Conservation (phyloP, 2,797 vertebrate genomes). For the Bovichtus variegatus region DNA sequence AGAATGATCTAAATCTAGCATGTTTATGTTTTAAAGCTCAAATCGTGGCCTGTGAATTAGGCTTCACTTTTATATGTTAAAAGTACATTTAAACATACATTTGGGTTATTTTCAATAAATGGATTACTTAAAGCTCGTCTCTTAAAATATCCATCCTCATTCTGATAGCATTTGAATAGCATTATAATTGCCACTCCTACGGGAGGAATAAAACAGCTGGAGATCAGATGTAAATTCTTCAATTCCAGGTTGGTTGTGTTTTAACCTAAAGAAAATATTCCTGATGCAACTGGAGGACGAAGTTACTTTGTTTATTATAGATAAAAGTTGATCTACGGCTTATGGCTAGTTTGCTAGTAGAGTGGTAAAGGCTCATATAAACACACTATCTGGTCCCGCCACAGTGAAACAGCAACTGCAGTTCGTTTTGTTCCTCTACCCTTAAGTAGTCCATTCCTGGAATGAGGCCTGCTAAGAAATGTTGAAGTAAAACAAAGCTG, state of each 20-base stretch:
- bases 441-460: slow-evolving; percentile 27
- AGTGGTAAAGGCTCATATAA: background rate
- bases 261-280: background rate
- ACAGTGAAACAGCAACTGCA: slow-evolving; percentile 16
- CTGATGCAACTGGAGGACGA: background rate
- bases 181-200: background rate
- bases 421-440: slow-evolving; percentile 34
- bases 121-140: background rate
- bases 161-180: background rate
- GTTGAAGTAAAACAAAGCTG: slow-evolving; percentile 32
- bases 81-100: background rate
- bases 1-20: no score
- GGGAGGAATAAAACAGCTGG: no score
- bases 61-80: background rate
- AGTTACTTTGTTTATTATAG: slow-evolving; percentile 7
- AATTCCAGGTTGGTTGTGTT: background rate
- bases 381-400: slow-evolving; percentile 21
- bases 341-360: slow-evolving; percentile 13
- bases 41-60: background rate
- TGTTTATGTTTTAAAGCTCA: background rate
- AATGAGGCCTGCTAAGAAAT: slow-evolving; percentile 32
- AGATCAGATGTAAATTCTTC: background rate
- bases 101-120: background rate
- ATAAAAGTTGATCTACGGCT: slow-evolving; percentile 17
- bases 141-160: background rate